Evolutionary conservation across 2,888 invertebrate species (phyloP).

Genomic region (Archips xylosteana): DNA sequence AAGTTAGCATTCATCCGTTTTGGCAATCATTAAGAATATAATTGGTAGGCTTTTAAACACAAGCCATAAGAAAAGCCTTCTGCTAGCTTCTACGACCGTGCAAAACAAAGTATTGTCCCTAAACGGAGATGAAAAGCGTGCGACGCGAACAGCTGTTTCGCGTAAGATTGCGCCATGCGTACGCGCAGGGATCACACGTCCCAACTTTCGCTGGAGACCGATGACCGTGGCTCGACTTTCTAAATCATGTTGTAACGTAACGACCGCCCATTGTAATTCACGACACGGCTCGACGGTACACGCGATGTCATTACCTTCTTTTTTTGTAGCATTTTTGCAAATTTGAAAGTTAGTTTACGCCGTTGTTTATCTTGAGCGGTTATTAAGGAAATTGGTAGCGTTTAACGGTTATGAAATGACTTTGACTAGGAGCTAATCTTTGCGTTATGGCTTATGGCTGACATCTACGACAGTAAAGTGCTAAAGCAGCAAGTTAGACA

Average conservation of each 20-base stretch:
- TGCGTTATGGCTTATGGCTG: too few species aligned
- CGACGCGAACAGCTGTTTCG: conserved; percentile 32
- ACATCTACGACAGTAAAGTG: too few species aligned
- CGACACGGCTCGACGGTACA: conserved; percentile 73
- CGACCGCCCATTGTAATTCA: conserved; percentile 80
- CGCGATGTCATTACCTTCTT: conserved; percentile 75
- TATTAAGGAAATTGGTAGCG: conserved; percentile 11
- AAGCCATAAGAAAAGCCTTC: not conserved
- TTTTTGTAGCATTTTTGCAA: conserved; percentile 72
- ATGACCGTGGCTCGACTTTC: conserved; percentile 84
- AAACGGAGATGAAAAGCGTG: not conserved
- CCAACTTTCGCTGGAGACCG: conserved; percentile 81
- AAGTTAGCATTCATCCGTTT: too few species aligned
- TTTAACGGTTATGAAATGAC: not conserved
- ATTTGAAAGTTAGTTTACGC: conserved; percentile 67
- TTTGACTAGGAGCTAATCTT: too few species aligned
- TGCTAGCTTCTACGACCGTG: not conserved
- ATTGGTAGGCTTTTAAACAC: too few species aligned
- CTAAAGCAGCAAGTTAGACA: not conserved
- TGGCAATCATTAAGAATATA: too few species aligned
- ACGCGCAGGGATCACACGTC: conserved; percentile 62
- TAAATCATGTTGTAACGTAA: conserved; percentile 82
- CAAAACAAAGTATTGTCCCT: not conserved
- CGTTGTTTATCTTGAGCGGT: conserved; percentile 37
- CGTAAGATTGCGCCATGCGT: conserved; percentile 55